Evolutionary conservation across 2,888 invertebrate genomes (phyloP), one percentile per base, ranked within the genome.

Genomic region (Conomelus anceps): DNA sequence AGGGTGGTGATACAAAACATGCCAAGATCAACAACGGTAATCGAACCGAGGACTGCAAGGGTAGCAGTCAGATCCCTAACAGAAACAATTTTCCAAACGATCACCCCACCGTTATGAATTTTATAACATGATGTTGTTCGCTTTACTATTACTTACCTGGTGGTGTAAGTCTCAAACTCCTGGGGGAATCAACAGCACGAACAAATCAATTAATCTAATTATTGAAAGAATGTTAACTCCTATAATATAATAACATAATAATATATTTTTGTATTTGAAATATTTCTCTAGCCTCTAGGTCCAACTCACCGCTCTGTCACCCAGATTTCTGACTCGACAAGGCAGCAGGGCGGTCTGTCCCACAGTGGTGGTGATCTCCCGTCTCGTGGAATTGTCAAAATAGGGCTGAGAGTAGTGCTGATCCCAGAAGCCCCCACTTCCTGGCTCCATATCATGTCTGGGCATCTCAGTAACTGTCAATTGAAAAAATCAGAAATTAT

Each of bases 241-340:
- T 17, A 63, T 20, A 17, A 17, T 63, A 63, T 20, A 17, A 17
- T 17, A 17, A 63, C 20, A 63, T 17, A 63, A 63, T 17, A 63
- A 63, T 63, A 20, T 63, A 63, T 63, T 63, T 63, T 63, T 24
- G 9, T 22, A 13, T 89, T 34, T 89, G 4, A 17, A n/a, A 87
- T 7, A 90, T 85, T 20, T 29, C 13, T 22, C 91, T n/a, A n/a
- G n/a, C n/a, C n/a, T n/a, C n/a, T n/a, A n/a, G n/a, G n/a, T n/a
- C n/a, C n/a, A n/a, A 95, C 97, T 96, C 94, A 97, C 98, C 93
- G 97, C 97, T 94, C 98, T 95, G 93, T 98, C 98, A 89, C 97
- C 98, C 91, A 97, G 95, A 94, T 97, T 98, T 92, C 97, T 95
- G 90, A 98, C 98, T 92, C 96, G 94, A 94, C 98, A 98, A 93